These are phyloP conservation scores for Proterorhinus semilunaris DNA, from an alignment of 2,113 vertebrate species.

Conservation along the genomic window DNA sequence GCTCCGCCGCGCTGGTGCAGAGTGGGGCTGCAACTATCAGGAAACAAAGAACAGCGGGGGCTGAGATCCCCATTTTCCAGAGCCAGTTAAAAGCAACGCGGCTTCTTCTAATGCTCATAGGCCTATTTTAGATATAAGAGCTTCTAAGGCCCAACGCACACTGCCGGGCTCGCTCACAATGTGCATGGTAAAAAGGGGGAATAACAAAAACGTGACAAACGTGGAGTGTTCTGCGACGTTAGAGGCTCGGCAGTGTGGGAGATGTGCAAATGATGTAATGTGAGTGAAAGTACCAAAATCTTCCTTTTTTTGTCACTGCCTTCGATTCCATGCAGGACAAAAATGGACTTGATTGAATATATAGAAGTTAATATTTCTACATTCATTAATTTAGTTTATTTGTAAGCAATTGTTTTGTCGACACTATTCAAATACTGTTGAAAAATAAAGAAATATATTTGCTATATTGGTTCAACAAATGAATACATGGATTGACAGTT, in stretches of 20 bases:
- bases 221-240: slow-evolving; percentile 46
- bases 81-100: slow-evolving; percentile 69
- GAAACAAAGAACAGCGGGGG: slow-evolving; percentile 71
- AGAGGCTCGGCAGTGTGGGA: slow-evolving; percentile 11
- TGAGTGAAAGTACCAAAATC: slow-evolving; percentile 40
- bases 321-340: not conserved
- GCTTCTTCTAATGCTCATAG: slow-evolving; percentile 71
- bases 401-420: no score
- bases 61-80: slow-evolving; percentile 68
- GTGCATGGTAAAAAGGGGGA: slow-evolving; percentile 55
- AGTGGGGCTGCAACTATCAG: slow-evolving; percentile 64
- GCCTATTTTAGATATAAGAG: slow-evolving; percentile 69
- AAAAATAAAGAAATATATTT: slow-evolving; percentile 15
- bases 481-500: not conserved
- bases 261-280: slow-evolving; percentile 53
- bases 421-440: slow-evolving; percentile 13
- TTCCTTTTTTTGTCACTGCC: slow-evolving; percentile 14
- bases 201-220: slow-evolving; percentile 62
- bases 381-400: no score
- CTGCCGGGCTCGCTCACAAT: slow-evolving; percentile 58
- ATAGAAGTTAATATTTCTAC: no score
- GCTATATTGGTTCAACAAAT: not conserved
- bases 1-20: slow-evolving; percentile 69
- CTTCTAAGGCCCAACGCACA: slow-evolving; percentile 73
- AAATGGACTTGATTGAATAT: no score